A percentile compares a stretch with the other conserved stretches of the same genome.
These are phyloP conservation scores for Sebastes steindachneri DNA, from an alignment of 2,797 vertebrate species.

Conservation along the genomic window DNA sequence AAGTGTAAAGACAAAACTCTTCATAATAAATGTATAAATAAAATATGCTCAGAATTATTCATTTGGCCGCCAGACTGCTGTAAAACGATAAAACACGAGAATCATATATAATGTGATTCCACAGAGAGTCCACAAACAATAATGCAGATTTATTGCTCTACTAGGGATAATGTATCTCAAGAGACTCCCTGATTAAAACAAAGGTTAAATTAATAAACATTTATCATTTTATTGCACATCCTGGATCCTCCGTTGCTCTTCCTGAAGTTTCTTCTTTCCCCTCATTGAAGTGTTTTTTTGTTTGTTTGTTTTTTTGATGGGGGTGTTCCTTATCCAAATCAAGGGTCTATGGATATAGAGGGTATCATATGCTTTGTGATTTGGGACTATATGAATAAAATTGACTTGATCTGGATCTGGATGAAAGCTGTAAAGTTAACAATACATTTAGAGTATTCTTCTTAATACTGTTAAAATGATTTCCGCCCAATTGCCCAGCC, in stretches of 20 bases:
- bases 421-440: background rate
- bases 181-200: background rate
- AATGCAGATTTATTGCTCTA: slow-evolving; percentile 1
- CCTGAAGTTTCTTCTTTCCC: background rate
- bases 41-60: background rate
- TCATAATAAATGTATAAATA: background rate
- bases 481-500: background rate
- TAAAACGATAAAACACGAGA: background rate
- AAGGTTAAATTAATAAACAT: slow-evolving; percentile 5
- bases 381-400: background rate
- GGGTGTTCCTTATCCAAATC: background rate
- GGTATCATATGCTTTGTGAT: background rate
- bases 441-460: background rate
- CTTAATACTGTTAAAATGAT: background rate
- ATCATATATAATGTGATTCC: slow-evolving; percentile 1
- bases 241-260: background rate
- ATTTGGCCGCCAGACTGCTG: background rate
- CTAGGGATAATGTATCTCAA: background rate
- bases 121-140: background rate
- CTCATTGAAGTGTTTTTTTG: background rate
- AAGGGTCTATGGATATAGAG: background rate
- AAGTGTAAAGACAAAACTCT: background rate
- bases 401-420: background rate
- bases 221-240: background rate
- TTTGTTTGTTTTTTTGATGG: background rate